Percentiles rank a stretch among this genome's conserved stretches.
Evolutionary conservation across 2,113 vertebrate genomes (phyloP).

Genomic region (Spizaetus ornatus): DNA sequence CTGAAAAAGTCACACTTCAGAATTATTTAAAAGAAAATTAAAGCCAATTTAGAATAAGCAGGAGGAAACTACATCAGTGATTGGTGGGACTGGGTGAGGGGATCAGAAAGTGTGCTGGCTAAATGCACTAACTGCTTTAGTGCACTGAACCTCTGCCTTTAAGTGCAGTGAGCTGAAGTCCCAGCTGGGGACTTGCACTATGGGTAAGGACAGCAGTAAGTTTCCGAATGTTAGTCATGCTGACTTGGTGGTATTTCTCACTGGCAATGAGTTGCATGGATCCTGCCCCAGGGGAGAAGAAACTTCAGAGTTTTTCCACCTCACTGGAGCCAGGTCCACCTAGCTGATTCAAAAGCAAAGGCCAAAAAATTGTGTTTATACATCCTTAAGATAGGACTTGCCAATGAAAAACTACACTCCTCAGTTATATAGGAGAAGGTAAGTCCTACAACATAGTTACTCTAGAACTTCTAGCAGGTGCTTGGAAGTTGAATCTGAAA

Average conservation of each 20-base stretch:
- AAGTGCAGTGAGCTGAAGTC: not conserved
- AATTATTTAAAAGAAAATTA: conserved; percentile 50
- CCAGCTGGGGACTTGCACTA: not conserved
- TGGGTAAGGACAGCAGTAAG: not conserved
- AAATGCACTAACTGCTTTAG: not conserved
- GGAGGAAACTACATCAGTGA: not conserved
- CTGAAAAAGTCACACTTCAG: conserved; percentile 41
- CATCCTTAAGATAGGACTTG: not conserved
- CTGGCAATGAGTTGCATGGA: not conserved
- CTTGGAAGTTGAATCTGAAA: not conserved
- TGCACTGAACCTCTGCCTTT: not conserved
- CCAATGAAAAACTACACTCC: not conserved
- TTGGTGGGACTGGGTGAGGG: not conserved
- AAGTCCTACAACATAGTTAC: not conserved
- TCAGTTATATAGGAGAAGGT: not conserved
- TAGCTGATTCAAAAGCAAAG: not conserved
- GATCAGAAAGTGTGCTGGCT: not conserved
- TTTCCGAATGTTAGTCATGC: not conserved
- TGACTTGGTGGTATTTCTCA: not conserved
- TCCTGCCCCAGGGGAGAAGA: not conserved
- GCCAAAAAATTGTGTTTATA: not conserved
- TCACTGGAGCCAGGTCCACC: conserved; percentile 15
- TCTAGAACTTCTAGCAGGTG: not conserved
- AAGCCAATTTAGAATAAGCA: not conserved
- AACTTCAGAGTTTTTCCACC: not conserved